Conservation (phyloP, 2,797 vertebrate genomes). For the Lepidocolaptes lacrymiger region DNA sequence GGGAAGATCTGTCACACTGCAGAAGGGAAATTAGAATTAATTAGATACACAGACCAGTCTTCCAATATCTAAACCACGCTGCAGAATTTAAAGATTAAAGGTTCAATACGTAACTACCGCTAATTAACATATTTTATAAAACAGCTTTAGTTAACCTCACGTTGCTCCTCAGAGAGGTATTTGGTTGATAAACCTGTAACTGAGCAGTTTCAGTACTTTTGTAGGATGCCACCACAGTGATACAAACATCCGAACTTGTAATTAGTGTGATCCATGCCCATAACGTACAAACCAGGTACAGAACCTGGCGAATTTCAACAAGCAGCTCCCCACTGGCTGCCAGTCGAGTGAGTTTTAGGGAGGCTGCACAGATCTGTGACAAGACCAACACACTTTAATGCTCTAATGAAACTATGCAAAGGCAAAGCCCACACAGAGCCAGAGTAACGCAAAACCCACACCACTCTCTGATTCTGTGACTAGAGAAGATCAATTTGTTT, state of each 20-base stretch:
- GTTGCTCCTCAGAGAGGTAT: neutral
- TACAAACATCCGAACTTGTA: neutral
- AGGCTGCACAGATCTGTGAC: neutral
- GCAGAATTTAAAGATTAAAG: neutral
- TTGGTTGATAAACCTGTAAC: neutral
- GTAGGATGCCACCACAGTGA: rapidly evolving
- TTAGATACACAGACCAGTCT: neutral
- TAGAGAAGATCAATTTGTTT: neutral
- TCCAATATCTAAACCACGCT: neutral
- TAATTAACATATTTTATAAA: neutral
- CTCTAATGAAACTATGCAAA: neutral
- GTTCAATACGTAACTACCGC: neutral
- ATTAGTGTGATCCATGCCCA: rapidly evolving
- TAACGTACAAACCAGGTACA: neutral
- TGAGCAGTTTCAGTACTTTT: neutral
- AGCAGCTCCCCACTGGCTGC: neutral
- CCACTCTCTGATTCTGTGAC: neutral
- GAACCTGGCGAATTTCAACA: neutral
- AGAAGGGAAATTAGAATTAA: neutral
- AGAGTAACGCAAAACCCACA: neutral
- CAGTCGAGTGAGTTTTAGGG: neutral
- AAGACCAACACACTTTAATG: neutral
- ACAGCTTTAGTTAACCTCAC: neutral
- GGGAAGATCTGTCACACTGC: neutral
- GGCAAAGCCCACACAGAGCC: neutral